Evolutionary conservation across 2,113 vertebrate genomes (phyloP).

Genomic region (Chaetodon auriga): DNA sequence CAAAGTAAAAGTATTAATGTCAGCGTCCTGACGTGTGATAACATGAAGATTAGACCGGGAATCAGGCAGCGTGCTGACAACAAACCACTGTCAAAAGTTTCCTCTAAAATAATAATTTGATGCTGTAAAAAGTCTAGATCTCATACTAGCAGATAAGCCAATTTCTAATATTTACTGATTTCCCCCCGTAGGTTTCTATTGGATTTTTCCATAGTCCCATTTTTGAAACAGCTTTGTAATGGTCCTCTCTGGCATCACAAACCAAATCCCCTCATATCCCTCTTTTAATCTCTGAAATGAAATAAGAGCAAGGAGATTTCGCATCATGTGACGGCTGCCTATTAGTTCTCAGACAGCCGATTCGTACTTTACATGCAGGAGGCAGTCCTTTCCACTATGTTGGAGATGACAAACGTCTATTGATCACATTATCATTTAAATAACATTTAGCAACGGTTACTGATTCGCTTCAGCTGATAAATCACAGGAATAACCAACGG

Average conservation of each 20-base stretch:
- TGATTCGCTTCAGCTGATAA: neutral
- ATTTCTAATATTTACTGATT: constrained; percentile 66
- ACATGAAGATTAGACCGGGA: neutral
- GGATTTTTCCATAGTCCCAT: constrained; percentile 72
- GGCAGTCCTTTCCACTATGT: constrained; percentile 19
- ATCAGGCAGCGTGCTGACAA: neutral
- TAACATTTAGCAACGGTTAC: neutral
- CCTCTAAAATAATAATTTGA: neutral
- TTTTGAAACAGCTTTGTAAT: constrained; percentile 77
- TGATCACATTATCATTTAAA: constrained; percentile 1
- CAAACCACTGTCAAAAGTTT: neutral
- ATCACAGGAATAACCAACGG: neutral
- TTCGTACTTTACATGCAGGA: constrained; percentile 53
- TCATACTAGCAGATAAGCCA: constrained; percentile 44
- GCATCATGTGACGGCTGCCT: constrained; percentile 75
- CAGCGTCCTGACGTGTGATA: neutral
- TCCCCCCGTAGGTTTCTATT: constrained; percentile 50
- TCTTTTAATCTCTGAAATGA: constrained; percentile 84
- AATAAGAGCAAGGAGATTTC: constrained; percentile 84
- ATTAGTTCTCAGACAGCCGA: constrained; percentile 69
- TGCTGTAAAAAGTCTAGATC: constrained; percentile 17
- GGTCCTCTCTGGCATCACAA: constrained; percentile 70
- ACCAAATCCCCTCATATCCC: constrained; percentile 81
- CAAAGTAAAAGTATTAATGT: neutral
- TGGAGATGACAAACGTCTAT: constrained; percentile 17